Evolutionary conservation across 2,888 invertebrate genomes (phyloP), one percentile per base, ranked within the genome.

Genomic region (Agriopis marginaria): DNA sequence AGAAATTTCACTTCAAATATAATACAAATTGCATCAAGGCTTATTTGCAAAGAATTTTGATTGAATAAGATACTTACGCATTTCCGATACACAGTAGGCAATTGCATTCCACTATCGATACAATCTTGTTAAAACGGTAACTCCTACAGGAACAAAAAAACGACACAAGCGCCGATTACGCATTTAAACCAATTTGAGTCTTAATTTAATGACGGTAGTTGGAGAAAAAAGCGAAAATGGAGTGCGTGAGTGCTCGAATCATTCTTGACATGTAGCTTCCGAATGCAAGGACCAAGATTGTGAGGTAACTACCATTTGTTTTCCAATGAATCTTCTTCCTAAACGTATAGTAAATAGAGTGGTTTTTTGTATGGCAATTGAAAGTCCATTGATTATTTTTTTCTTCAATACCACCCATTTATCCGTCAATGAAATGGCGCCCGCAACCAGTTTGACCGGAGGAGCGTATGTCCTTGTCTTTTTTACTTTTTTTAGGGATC

Each of bases 361-460:
- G 3, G 42, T 14, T 53, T 73, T 82, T 80, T 0, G 6, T 1
- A 23, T 77, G 63, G 0, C 11, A 14, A 2, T 0, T 14, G 0
- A 3, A 0, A 1, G 17, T 67, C 72, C 79, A 81, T 80, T 85
- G 77, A 81, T 66, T 75, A 70, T 83, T 83, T 83, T 82, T 83
- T 85, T 80, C 42, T 77, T 75, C 68, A 72, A 77, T 79, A 71
- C 83, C 83, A 82, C 81, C 82, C 84, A 84, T 84, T 85, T 83
- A 78, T 81, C 82, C 78, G 82, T 87, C 82, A 88, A 87, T 89
- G 88, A 86, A 79, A 79, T 83, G 87, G 88, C 88, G 88, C 88
- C 88, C 80, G 69, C 54, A 76, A 86, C 87, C 84, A 71, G 87
- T 88, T 85, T 81, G 32, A 32, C 32, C 32, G 77, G 82, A 77